Conservation (phyloP, 2,888 invertebrate genomes). For the Tetanocera ferruginea region DNA sequence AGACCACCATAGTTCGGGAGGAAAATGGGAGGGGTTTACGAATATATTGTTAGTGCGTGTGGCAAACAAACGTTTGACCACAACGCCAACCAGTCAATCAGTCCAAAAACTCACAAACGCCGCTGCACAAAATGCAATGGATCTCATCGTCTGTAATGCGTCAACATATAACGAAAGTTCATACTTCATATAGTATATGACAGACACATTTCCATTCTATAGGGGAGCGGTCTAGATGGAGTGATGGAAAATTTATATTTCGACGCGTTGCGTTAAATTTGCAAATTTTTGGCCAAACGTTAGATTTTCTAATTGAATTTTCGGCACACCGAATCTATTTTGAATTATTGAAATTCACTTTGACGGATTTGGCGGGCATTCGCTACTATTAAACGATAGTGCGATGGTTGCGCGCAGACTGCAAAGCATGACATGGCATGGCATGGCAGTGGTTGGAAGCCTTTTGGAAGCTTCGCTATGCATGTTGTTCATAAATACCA, state of each 20-base stretch:
- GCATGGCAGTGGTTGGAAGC: neutral
- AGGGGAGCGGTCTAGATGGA: neutral
- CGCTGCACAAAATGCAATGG: no score
- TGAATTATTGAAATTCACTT: constrained; percentile 60
- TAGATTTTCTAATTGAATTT: constrained; percentile 65
- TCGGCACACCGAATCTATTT: constrained; percentile 50
- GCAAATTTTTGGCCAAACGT: constrained; percentile 47
- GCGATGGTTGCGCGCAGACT: constrained; percentile 12
- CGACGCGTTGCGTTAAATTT: constrained; percentile 36
- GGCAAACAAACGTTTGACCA: neutral
- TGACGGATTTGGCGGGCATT: constrained; percentile 40
- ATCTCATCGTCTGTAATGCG: no score
- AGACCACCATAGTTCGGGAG: no score
- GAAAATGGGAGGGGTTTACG: no score
- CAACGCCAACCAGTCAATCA: neutral
- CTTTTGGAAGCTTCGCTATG: no score
- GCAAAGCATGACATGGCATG: neutral
- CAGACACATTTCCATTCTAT: neutral
- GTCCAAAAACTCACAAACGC: neutral
- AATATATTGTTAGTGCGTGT: neutral
- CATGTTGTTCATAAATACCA: no score
- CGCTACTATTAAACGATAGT: neutral
- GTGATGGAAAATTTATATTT: constrained; percentile 29
- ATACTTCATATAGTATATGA: neutral
- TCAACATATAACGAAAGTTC: no score